Evolutionary conservation across 2,888 invertebrate species (phyloP).

Genomic region (Drosophila eohydei): DNA sequence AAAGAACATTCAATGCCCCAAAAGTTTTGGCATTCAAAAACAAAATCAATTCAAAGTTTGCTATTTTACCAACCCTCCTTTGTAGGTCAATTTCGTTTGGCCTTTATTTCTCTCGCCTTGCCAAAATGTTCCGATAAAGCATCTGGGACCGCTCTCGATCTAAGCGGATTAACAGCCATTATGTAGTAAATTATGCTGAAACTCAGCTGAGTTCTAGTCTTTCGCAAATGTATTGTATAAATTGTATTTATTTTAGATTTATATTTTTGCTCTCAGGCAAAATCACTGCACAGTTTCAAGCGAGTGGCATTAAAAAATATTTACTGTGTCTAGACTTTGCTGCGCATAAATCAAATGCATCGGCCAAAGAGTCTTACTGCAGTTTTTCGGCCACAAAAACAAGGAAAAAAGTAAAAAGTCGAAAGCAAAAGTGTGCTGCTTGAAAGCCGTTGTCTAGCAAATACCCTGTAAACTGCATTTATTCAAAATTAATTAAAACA

Average conservation of each 20-base stretch:
- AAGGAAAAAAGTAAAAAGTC: slow-evolving; percentile 2
- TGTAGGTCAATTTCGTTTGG: slow-evolving; percentile 50
- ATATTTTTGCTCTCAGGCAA: slow-evolving; percentile 61
- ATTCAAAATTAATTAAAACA: not conserved
- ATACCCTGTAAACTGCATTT: slow-evolving; percentile 22
- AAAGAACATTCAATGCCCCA: slow-evolving; percentile 49
- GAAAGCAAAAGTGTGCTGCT: slow-evolving; percentile 5
- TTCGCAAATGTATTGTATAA: slow-evolving; percentile 55
- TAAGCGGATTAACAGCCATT: slow-evolving; percentile 63
- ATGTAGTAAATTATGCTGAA: slow-evolving; percentile 56
- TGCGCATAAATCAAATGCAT: slow-evolving; percentile 75
- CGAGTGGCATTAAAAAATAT: slow-evolving; percentile 76
- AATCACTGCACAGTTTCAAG: slow-evolving; percentile 52
- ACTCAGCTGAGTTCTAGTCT: slow-evolving; percentile 43
- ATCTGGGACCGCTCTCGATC: slow-evolving; percentile 50
- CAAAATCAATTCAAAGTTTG: slow-evolving; percentile 67
- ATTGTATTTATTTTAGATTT: slow-evolving; percentile 75
- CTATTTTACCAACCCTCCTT: not conserved
- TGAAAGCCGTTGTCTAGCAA: not conserved
- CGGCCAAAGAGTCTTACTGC: slow-evolving; percentile 53
- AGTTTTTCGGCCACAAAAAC: slow-evolving; percentile 49
- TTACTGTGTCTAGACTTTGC: slow-evolving; percentile 77
- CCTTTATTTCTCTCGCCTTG: not conserved
- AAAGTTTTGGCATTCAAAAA: slow-evolving; percentile 46
- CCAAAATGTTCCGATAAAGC: slow-evolving; percentile 21